Conservation (phyloP, 2,888 invertebrate species). For the Cantharis rufa region DNA sequence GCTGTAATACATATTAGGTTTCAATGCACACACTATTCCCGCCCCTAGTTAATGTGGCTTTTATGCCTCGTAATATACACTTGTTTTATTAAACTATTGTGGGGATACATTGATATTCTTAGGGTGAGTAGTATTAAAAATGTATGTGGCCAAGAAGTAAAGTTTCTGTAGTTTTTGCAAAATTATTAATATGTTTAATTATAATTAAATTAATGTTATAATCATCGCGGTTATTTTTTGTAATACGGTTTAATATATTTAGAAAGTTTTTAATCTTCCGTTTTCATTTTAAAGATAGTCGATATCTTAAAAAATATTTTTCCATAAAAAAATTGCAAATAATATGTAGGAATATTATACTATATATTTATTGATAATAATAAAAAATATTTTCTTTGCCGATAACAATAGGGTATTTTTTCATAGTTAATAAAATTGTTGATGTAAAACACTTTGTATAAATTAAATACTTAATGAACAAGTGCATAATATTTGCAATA, state of each 20-base stretch:
- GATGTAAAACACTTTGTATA: not conserved
- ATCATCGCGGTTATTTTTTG: not conserved
- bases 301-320: not conserved
- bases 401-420: not conserved
- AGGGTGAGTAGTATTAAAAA: conserved; percentile 26
- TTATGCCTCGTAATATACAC: conserved; percentile 49
- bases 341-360: not conserved
- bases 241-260: too few relatives aligned
- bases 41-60: conserved; percentile 52
- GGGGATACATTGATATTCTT: conserved; percentile 36
- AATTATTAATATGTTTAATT: not conserved
- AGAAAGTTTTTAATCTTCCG: too few relatives aligned
- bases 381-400: not conserved
- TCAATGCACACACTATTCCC: conserved; percentile 49
- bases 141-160: conserved; percentile 14
- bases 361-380: too few relatives aligned
- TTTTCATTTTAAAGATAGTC: too few relatives aligned
- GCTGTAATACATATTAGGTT: conserved; percentile 47
- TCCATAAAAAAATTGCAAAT: not conserved
- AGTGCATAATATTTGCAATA: conserved; percentile 15
- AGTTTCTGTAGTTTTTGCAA: not conserved
- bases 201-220: not conserved
- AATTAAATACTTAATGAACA: not conserved
- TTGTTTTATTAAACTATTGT: conserved; percentile 43
- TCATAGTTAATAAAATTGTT: not conserved